phyloP scores from a whole-genome alignment of 2,888 invertebrate genomes.

The Sylvicola fuscatus region DNA sequence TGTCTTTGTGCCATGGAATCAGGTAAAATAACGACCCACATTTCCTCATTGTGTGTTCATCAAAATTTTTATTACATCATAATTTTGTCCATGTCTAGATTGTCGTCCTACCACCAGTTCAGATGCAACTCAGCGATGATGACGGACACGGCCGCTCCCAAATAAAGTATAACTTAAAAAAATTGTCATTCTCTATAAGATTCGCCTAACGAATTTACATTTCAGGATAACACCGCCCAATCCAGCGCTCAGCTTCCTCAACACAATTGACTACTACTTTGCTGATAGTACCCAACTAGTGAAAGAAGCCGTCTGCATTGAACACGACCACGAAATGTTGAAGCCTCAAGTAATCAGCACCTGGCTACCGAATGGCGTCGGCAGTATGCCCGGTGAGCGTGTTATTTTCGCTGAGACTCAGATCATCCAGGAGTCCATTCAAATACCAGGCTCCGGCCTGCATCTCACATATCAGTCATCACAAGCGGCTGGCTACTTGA shows the following conservation, averaged over 20 bases:
- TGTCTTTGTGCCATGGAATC: constrained; percentile 94
- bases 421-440: constrained; percentile 91
- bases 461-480: constrained; percentile 92
- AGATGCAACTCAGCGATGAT: constrained; percentile 68
- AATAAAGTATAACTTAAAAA: constrained; percentile 17
- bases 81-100: constrained; percentile 34
- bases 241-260: constrained; percentile 24
- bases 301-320: constrained; percentile 45
- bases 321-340: constrained; percentile 69
- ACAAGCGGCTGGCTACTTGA: constrained; percentile 83
- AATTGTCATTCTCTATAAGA: background rate
- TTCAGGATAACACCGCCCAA: constrained; percentile 22
- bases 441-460: constrained; percentile 82
- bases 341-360: constrained; percentile 75
- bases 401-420: constrained; percentile 82
- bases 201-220: background rate
- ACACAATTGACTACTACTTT: constrained; percentile 24
- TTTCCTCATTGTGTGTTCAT: too few species aligned
- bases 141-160: constrained; percentile 26
- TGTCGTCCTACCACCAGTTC: constrained; percentile 73
- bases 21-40: constrained; percentile 15
- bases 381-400: constrained; percentile 60
- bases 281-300: constrained; percentile 26
- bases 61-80: background rate
- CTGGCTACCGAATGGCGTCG: constrained; percentile 77